Evolutionary conservation across 2,888 invertebrate species (phyloP), one percentile per base, ranked within the genome.

Genomic region (Fabriciana adippe): DNA sequence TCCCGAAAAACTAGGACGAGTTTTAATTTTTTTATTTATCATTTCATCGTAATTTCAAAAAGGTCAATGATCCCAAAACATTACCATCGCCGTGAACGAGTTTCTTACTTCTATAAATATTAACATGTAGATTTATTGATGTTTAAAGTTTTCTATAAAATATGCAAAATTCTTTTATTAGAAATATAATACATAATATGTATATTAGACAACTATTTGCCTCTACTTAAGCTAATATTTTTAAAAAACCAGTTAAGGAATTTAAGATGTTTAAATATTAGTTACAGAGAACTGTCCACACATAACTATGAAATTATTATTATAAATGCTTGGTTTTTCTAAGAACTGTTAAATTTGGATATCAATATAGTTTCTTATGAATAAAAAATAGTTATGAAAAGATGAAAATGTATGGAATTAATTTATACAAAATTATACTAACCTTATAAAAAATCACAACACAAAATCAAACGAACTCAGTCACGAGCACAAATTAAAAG

Each of bases 401-500:
- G 4, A 4, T 26, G 4, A 5, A 26, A 4, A 26, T 26, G 3
- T 26, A 26, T 4, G 4, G 26, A 26, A 26, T 41, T 41, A 41
- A 11, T 41, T 41, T 41, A 11, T 41, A 41, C 11, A 53, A 53
- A 18, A 18, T 18, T 53, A 51, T 53, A 59, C 57, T 59, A 47
- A 59, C 57, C 57, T 59, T 59, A 18, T 56, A 45, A 11, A 59
- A 47, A 59, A 59, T 53, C 8, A 59, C 8, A 59, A 21, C 60
- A 60, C 60, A 50, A 60, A n/a, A 60, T 16, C 16, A 51, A 60
- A 48, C 21, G 21, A 64, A 60, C 18, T 56, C 26, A 48, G 16
- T 63, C 63, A 21, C 66, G 47, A 13, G 35, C 13, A 45, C 50
- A 61, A 60, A 64, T 55, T 56, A 53, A 55, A 54, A 60, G 45